Evolutionary conservation across 2,797 vertebrate species (phyloP), one percentile per base, ranked within the genome.

Genomic region (Avahi laniger): DNA sequence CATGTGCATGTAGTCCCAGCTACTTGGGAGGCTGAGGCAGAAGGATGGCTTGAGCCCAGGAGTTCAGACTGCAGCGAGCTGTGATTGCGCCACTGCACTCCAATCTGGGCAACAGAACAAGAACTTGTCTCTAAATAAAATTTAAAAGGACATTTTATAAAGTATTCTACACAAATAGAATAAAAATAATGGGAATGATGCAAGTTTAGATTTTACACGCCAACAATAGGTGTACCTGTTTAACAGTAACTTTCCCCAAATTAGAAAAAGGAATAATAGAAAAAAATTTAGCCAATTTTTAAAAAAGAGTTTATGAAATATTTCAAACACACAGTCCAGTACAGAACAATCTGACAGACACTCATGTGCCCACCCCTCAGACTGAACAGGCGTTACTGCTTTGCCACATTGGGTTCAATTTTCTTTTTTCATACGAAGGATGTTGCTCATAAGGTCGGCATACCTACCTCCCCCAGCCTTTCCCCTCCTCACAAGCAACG

Each of bases 301-400:
- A 0, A 28, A 22, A 72, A 50, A 43, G 12, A 35, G n/a, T 28
- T 63, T 8, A 26, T 1, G 9, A 59, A 65, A 52, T 79, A 70
- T 24, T 57, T 88, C 52, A 52, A 35, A 10, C 22, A 24, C 22
- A n/a, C 4, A 4, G 41, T 57, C 91, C 7, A 28, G 28, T 41
- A 9, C 20, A 69, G 94, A 82, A 46, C 61, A 48, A 8, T 11
- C 0, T 48, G 5, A 89, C 5, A 35, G 26, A 22, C 4, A 1
- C 12, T 15, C 5, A 0, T 3, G 0, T 24, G 52, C 22, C 26
- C 7, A 0, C 38, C 26, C 0, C 46, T 63, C 46, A 6, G 11
- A 30, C 0, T 4, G 59, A 73, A 80, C 33, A 48, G 67, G 7
- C 63, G 76, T 5, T 54, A 52, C 48, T 70, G 33, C 33, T 67